Evolutionary conservation across 2,797 vertebrate species (phyloP).

Genomic region (Pristis pectinata): DNA sequence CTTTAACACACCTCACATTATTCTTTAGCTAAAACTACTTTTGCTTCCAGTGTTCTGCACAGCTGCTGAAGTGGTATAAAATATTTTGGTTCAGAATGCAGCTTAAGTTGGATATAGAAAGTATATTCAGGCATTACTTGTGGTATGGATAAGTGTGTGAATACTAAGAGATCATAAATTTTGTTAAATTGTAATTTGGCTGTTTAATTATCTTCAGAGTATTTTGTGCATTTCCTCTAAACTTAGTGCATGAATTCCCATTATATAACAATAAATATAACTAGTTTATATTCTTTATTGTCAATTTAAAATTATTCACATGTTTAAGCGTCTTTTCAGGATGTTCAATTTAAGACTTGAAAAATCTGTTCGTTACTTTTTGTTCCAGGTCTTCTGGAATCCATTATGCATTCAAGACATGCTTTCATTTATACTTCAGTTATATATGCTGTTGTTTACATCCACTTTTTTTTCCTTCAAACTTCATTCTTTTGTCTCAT

Average conservation of each 20-base stretch:
- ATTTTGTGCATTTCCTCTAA: not conserved
- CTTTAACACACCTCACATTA: not conserved
- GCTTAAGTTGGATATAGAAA: not conserved
- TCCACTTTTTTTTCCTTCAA: slow-evolving; percentile 65
- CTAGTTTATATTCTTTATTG: slow-evolving; percentile 44
- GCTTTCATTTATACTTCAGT: slow-evolving; percentile 61
- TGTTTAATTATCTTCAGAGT: not conserved
- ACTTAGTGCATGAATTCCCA: not conserved
- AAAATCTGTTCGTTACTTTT: slow-evolving; percentile 51
- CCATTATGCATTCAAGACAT: slow-evolving; percentile 59
- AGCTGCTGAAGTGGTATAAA: not conserved
- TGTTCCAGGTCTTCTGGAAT: slow-evolving; percentile 51
- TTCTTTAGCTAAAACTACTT: slow-evolving; percentile 3
- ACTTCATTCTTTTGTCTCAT: slow-evolving; percentile 70
- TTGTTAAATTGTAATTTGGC: no score
- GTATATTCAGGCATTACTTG: not conserved
- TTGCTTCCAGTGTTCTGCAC: not conserved
- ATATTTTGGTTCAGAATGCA: not conserved
- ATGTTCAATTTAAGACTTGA: slow-evolving; percentile 16
- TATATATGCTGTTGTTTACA: slow-evolving; percentile 62
- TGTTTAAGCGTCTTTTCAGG: not conserved
- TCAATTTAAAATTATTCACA: not conserved
- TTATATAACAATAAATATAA: not conserved
- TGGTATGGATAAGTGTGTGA: not conserved
- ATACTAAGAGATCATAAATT: not conserved